A percentile compares a stretch with the other conserved stretches of the same genome.
Conservation (phyloP, 2,113 vertebrate species). For the Andinoacara biseriatus region DNA sequence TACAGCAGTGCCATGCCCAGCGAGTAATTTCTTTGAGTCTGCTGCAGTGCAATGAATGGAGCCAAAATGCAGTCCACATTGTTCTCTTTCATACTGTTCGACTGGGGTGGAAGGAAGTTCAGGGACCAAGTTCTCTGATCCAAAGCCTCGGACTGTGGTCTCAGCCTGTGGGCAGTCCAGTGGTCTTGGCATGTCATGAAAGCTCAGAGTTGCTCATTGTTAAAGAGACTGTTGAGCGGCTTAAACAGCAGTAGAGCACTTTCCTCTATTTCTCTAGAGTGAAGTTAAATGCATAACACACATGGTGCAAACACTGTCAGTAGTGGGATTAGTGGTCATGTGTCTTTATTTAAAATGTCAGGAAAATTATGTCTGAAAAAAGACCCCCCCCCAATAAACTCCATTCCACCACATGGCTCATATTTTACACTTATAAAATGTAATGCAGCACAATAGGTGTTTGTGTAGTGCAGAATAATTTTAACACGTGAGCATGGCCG, state of each 20-base stretch:
- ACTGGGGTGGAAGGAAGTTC: slow-evolving; percentile 17
- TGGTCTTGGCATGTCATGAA: slow-evolving; percentile 41
- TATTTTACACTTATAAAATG: neutral
- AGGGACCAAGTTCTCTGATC: slow-evolving; percentile 7
- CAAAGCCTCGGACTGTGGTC: slow-evolving; percentile 7
- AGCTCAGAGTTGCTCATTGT: slow-evolving; percentile 56
- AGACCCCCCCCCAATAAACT: neutral
- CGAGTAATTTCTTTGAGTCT: slow-evolving; percentile 19
- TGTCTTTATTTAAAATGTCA: slow-evolving; percentile 10
- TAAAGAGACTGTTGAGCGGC: slow-evolving; percentile 22
- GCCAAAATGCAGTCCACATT: slow-evolving; percentile 33
- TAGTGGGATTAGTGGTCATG: slow-evolving; percentile 20
- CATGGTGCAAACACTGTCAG: neutral
- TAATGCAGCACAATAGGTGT: neutral
- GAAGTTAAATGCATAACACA: slow-evolving; percentile 20
- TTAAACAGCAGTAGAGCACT: slow-evolving; percentile 28
- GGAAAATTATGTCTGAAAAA: neutral
- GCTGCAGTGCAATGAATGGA: slow-evolving; percentile 31
- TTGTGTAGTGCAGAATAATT: neutral
- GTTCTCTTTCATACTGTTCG: slow-evolving; percentile 15
- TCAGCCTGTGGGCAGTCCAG: neutral
- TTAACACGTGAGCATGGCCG: neutral
- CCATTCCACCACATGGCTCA: neutral
- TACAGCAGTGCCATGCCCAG: slow-evolving; percentile 9
- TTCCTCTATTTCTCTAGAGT: slow-evolving; percentile 15